Conservation (phyloP, 92 coral and sea anemone species). For the Phenganax stokvisi region DNA sequence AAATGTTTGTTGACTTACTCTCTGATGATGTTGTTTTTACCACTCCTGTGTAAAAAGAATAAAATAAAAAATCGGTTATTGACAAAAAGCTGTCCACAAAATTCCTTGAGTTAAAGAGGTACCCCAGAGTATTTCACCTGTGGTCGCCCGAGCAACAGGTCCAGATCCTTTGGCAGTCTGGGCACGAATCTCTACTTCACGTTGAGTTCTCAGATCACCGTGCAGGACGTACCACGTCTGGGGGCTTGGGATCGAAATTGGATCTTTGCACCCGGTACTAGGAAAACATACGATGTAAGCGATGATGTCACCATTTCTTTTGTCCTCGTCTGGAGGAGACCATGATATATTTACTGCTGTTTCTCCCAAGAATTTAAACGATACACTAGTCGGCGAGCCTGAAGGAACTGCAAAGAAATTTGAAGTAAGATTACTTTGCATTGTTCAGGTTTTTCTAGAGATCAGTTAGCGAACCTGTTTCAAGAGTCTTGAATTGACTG, state of each 20-base stretch:
- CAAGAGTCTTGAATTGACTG: slow-evolving; percentile 1
- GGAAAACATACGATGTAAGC: slow-evolving; percentile 49
- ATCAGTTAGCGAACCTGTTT: slow-evolving; percentile 21
- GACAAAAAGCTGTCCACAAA: too few relatives aligned
- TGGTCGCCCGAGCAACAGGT: slow-evolving; percentile 9
- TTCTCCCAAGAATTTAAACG: slow-evolving; percentile 31
- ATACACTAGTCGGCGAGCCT: slow-evolving; percentile 20
- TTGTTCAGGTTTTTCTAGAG: not conserved
- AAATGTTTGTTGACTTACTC: not conserved
- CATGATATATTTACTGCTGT: slow-evolving; percentile 73
- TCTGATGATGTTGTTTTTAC: not conserved
- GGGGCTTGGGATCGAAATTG: slow-evolving; percentile 18
- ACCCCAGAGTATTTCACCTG: not conserved
- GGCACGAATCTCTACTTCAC: slow-evolving; percentile 21
- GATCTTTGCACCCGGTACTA: slow-evolving; percentile 2
- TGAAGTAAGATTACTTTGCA: not conserved
- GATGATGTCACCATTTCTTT: slow-evolving; percentile 62
- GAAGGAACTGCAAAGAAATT: slow-evolving; percentile 6
- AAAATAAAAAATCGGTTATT: not conserved
- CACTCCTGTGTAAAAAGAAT: not conserved
- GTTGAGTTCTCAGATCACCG: slow-evolving; percentile 17
- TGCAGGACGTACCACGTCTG: slow-evolving; percentile 33
- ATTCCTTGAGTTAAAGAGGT: too few relatives aligned
- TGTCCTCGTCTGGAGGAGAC: slow-evolving; percentile 74
- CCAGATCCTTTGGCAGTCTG: slow-evolving; percentile 24